These are phyloP conservation scores for Sebastes miniatus DNA, from an alignment of 2,797 vertebrate genomes.

Conservation along the genomic window DNA sequence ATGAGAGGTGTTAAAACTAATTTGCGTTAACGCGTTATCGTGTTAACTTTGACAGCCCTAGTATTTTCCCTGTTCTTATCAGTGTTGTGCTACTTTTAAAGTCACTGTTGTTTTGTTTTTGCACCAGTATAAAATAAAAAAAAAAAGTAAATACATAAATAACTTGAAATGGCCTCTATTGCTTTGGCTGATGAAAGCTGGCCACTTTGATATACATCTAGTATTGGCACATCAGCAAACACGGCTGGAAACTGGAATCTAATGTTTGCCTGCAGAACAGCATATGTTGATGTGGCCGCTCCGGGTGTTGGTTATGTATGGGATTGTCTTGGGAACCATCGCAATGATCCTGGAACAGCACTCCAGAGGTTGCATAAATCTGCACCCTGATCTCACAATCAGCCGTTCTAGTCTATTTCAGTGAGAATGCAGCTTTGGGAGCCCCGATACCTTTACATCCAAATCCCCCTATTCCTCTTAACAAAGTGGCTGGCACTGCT, in stretches of 20 bases:
- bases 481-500: slow-evolving; percentile 55
- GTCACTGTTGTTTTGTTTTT: too few species aligned
- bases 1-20: too few species aligned
- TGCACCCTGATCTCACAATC: slow-evolving; percentile 57
- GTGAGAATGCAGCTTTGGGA: slow-evolving; percentile 47
- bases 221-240: slow-evolving; percentile 23
- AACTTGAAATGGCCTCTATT: neutral
- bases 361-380: slow-evolving; percentile 55
- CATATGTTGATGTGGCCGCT: slow-evolving; percentile 33
- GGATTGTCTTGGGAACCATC: slow-evolving; percentile 43
- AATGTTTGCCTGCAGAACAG: slow-evolving; percentile 9
- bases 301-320: slow-evolving; percentile 39
- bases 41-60: too few species aligned
- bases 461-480: slow-evolving; percentile 51
- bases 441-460: slow-evolving; percentile 35
- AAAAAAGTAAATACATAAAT: too few species aligned
- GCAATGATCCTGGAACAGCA: slow-evolving; percentile 47
- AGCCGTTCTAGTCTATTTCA: slow-evolving; percentile 44
- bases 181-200: neutral
- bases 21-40: too few species aligned
- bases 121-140: too few species aligned
- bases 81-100: too few species aligned
- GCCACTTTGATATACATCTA: neutral
- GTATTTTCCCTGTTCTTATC: too few species aligned
- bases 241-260: neutral